Conservation (phyloP, 2,888 invertebrate genomes). For the Ceriagrion tenellum region DNA sequence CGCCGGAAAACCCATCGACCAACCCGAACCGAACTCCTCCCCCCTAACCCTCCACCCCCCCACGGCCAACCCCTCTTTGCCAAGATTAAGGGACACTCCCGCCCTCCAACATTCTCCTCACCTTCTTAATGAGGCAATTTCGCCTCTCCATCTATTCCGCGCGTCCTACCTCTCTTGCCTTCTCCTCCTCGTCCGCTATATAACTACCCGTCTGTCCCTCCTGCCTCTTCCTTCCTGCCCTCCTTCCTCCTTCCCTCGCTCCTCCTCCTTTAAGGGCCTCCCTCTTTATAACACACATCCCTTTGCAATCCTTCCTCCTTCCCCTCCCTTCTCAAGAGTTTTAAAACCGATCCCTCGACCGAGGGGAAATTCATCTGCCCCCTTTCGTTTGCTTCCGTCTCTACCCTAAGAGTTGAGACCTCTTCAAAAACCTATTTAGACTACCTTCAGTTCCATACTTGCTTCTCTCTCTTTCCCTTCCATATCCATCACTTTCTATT, state of each 20-base stretch:
- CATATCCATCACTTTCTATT: background rate
- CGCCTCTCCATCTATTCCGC: conserved; percentile 13
- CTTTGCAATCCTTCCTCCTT: background rate
- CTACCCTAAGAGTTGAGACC: background rate
- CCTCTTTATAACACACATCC: conserved; percentile 39
- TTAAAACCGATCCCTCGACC: conserved; percentile 10
- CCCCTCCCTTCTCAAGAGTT: background rate
- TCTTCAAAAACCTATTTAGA: conserved; percentile 48
- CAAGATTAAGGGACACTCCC: conserved; percentile 59
- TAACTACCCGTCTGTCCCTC: background rate
- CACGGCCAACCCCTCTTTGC: background rate
- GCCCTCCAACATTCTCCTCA: conserved; percentile 13
- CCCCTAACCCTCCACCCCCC: background rate
- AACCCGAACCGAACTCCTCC: background rate
- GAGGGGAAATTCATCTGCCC: conserved; percentile 34
- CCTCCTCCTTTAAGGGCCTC: background rate
- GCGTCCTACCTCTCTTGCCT: background rate
- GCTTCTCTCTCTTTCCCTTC: background rate
- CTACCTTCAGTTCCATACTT: background rate
- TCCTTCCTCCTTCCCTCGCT: background rate
- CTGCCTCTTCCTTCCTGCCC: background rate
- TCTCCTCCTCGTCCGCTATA: background rate
- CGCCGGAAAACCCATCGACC: background rate
- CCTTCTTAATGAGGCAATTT: conserved; percentile 63
- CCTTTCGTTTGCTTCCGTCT: background rate